Conservation (phyloP, 2,113 vertebrate species). For the Piprites chloris region DNA sequence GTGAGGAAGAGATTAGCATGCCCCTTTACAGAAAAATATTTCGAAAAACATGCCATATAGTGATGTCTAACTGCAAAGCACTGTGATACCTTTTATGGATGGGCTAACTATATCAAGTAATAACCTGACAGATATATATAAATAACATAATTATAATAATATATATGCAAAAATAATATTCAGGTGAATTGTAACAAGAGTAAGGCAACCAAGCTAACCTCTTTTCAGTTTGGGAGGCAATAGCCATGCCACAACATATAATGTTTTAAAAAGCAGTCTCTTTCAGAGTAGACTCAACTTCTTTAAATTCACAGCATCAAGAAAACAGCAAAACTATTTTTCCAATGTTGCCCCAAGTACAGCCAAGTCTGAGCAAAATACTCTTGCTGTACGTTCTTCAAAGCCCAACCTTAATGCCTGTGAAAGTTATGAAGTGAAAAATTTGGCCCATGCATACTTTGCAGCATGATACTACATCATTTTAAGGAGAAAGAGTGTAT, state of each 20-base stretch:
- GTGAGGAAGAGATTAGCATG: neutral
- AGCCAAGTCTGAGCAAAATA: conserved; percentile 25
- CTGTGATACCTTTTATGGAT: neutral
- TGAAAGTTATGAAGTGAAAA: conserved; percentile 38
- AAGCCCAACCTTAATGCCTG: neutral
- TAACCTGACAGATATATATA: neutral
- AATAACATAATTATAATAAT: neutral
- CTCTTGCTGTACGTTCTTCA: neutral
- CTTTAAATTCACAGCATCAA: neutral
- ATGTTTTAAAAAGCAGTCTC: neutral
- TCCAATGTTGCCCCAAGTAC: neutral
- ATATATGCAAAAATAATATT: neutral
- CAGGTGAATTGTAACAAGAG: neutral
- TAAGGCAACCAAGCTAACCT: neutral
- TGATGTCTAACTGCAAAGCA: neutral
- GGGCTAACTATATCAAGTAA: neutral
- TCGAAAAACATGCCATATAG: neutral
- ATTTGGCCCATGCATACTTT: neutral
- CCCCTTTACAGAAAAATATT: neutral
- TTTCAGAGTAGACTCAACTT: neutral
- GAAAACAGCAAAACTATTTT: neutral
- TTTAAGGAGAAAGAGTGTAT: neutral
- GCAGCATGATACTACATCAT: neutral
- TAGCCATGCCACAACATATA: neutral
- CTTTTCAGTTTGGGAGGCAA: neutral